Base-by-base conservation (phyloP, 1,140 invertebrate species). In the Diorhabda carinulata region DNA sequence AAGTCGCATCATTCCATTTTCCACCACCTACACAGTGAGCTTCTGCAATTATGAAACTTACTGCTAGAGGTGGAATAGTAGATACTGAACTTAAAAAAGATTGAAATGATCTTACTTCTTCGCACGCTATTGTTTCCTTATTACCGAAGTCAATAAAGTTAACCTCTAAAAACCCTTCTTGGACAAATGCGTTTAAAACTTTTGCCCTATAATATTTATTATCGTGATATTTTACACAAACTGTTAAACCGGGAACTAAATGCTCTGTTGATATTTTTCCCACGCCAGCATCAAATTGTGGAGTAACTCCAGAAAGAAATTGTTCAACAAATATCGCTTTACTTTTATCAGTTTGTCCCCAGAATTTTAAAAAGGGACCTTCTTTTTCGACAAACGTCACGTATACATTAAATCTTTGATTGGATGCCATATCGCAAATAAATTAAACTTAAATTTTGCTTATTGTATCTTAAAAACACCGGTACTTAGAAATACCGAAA, bases 101-200 rank as follows among this genome's bases (percentile, higher is more conserved):
- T 61, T 86, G 82, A 59, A 89, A 74, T 41, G 86, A 79, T 71
- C 88, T 77, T 6, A 90, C 84, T 70, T 87, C 84, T 43, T 81
- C 79, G 44, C 83, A 70, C 3, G 83, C 78, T 44, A 89, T 80
- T n/a, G 83, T 75, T 70, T 87, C 86, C 62, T 81, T 81, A 69
- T 90, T 90, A 66, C 91, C 91, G 77, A 88, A 91, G 79, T 92
- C 91, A 4, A 92, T 83, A 66, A 91, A 90, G 56, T 87, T 85
- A 3, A 91, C 86, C 69, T 85, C 78, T 10, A 89, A 82, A 59
- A 82, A 77, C 10, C 83, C 82, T 62, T 83, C 83, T 3, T 79
- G 69, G 9, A 84, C 65, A 69, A 82, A 79, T 5, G 78, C 78
- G 65, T 79, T 85, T 57, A 81, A 81, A 63, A 90, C 82, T 79